phyloP scores from a whole-genome alignment of 2,797 vertebrate species.

The Tokudaia tokunoshimensis region DNA sequence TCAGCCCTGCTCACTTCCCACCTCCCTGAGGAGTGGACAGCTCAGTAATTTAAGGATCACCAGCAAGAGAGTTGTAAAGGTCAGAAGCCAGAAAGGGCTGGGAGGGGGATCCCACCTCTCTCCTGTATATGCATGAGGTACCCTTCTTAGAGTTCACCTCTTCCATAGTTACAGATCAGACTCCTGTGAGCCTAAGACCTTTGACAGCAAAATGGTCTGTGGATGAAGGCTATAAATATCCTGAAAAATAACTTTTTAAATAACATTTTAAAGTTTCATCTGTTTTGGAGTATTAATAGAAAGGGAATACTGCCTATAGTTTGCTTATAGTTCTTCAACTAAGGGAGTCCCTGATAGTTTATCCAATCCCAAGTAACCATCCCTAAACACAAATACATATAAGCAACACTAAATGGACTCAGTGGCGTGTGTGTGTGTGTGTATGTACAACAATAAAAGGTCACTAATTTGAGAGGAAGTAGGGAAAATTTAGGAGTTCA shows the following conservation, averaged over 20 bases:
- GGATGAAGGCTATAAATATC: not conserved
- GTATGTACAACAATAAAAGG: not conserved
- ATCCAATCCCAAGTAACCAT: not conserved
- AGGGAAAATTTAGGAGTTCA: not conserved
- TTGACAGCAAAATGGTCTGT: not conserved
- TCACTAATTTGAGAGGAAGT: not conserved
- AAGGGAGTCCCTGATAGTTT: not conserved
- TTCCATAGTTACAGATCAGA: constrained; percentile 60
- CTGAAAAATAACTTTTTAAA: not conserved
- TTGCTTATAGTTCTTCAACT: not conserved
- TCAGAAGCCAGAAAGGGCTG: constrained; percentile 80
- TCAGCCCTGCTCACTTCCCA: constrained; percentile 62
- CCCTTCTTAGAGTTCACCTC: not conserved
- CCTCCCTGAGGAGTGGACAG: constrained; percentile 64
- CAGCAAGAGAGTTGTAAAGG: constrained; percentile 79
- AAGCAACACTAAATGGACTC: not conserved
- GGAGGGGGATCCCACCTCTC: constrained; percentile 75
- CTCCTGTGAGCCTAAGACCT: not conserved
- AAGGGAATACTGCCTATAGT: not conserved
- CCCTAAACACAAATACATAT: not conserved
- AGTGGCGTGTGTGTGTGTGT: not conserved
- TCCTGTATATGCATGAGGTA: not conserved
- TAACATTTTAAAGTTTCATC: not conserved
- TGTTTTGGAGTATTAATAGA: constrained; percentile 11
- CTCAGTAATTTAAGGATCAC: constrained; percentile 84